Evolutionary conservation across 2,888 invertebrate species (phyloP).

Genomic region (Zeuzera pyrina): DNA sequence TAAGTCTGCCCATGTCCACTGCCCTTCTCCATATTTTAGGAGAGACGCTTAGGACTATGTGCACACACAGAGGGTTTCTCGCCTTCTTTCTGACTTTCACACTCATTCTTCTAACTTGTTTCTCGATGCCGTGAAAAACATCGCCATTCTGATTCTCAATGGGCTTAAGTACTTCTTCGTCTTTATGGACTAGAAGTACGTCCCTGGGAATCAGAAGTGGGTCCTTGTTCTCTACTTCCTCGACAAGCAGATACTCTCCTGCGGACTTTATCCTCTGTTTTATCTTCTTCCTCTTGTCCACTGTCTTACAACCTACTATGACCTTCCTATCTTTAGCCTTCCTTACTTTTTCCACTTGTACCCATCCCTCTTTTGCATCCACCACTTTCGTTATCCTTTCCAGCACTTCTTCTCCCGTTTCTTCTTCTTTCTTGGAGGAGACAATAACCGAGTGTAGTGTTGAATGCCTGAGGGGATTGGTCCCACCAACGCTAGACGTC

Average conservation of each 20-base stretch:
- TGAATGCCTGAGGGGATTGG: too few relatives aligned
- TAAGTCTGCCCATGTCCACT: background rate
- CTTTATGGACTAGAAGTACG: constrained; percentile 5
- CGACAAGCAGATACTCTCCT: background rate
- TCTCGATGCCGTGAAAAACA: background rate
- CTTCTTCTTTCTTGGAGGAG: too few relatives aligned
- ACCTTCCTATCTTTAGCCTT: constrained; percentile 6
- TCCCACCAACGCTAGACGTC: too few relatives aligned
- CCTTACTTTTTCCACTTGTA: constrained; percentile 7
- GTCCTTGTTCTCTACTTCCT: constrained; percentile 5
- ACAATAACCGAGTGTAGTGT: too few relatives aligned
- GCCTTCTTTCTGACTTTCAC: background rate
- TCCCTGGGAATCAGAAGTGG: constrained; percentile 9
- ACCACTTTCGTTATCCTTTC: too few relatives aligned
- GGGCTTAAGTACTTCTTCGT: constrained; percentile 9
- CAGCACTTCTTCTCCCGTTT: too few relatives aligned
- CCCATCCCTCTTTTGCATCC: too few relatives aligned
- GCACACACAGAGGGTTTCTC: background rate
- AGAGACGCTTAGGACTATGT: background rate
- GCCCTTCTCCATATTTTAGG: background rate
- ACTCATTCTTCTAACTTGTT: background rate
- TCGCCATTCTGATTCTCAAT: constrained; percentile 8
- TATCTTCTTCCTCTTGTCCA: constrained; percentile 3
- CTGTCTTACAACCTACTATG: constrained; percentile 5
- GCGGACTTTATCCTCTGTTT: background rate